phyloP scores from a whole-genome alignment of 2,888 invertebrate genomes.

The Xestia ashworthii region DNA sequence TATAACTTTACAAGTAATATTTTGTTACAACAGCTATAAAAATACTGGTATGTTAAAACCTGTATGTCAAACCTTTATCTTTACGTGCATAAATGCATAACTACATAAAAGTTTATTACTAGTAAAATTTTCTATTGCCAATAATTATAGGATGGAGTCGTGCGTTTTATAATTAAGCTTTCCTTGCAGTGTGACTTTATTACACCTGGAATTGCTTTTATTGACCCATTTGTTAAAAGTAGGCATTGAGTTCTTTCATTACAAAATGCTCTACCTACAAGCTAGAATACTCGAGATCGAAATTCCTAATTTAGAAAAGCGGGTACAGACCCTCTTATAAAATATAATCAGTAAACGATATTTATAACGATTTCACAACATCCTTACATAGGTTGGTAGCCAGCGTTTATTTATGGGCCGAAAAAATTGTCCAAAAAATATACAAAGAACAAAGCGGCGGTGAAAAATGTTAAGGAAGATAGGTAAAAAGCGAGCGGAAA shows the following conservation, averaged over 20 bases:
- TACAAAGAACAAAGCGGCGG: conserved; percentile 60
- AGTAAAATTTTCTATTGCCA: conserved; percentile 67
- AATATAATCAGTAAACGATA: conserved; percentile 12
- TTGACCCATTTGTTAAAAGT: conserved; percentile 6
- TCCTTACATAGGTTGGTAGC: background rate
- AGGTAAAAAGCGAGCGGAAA: conserved; percentile 78
- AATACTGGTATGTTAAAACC: conserved; percentile 45
- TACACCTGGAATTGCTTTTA: conserved; percentile 27
- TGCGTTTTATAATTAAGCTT: conserved; percentile 56
- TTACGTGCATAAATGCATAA: conserved; percentile 60
- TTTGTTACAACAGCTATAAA: conserved; percentile 69
- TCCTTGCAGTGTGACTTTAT: conserved; percentile 54
- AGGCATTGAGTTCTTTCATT: conserved; percentile 5
- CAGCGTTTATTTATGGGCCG: conserved; percentile 21
- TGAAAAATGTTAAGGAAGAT: conserved; percentile 65
- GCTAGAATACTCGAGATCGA: background rate
- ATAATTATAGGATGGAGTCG: conserved; percentile 60
- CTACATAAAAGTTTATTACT: conserved; percentile 63
- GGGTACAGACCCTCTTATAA: background rate
- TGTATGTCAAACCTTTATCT: conserved; percentile 60
- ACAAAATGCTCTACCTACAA: background rate
- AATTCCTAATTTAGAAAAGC: background rate
- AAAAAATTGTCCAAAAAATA: conserved; percentile 48
- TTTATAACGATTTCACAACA: conserved; percentile 31
- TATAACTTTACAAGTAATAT: conserved; percentile 67